Evolutionary conservation across 2,113 vertebrate species (phyloP), one percentile per base, ranked within the genome.

Genomic region (Lophius piscatorius): DNA sequence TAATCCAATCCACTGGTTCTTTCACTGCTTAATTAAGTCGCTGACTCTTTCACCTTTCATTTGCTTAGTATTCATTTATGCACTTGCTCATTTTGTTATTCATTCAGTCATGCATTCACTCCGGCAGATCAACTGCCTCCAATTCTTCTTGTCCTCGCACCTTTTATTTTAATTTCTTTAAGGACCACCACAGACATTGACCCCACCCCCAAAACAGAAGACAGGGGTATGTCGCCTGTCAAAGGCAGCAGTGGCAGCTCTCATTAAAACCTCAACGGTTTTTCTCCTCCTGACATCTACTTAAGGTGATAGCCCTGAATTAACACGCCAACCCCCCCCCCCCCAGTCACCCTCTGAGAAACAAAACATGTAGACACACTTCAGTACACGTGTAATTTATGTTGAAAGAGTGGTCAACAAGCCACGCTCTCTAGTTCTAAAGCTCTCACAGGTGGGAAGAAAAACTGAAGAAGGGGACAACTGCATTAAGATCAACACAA

Each of bases 221-320:
- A 68, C 18, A 9, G 24, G 57, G 60, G 71, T 80, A 40, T 63
- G 62, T 77, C 26, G 22, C 61, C 81, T 81, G 85, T 85, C 81
- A 69, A 42, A 63, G 12, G 17, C 33, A 3, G 50, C 68, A 69
- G 45, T 6, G 75, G 72, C 72, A 18, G 63, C 65, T 68, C 82
- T 86, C 82, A 85, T 89, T 89, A 85, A 81, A 88, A 67, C 67
- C 71, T 47, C 68, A 24, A 68, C 71, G 68, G 65, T 82, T 87
- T 83, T 76, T 86, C 78, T 73, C 67, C 64, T 51, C 38, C 69
- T 82, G 86, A 87, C 83, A 87, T 71, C 75, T 78, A 85, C 84
- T 84, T 88, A 83, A 87, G 66, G 71, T 76, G 87, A 89, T 86
- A 80, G 68, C 52, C n/a, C 76, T 77, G 80, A 67, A 82, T 82